A percentile compares a stretch with the other conserved stretches of the same genome.
Conservation (phyloP, 1,140 invertebrate species). For the Agrypnia vestita region DNA sequence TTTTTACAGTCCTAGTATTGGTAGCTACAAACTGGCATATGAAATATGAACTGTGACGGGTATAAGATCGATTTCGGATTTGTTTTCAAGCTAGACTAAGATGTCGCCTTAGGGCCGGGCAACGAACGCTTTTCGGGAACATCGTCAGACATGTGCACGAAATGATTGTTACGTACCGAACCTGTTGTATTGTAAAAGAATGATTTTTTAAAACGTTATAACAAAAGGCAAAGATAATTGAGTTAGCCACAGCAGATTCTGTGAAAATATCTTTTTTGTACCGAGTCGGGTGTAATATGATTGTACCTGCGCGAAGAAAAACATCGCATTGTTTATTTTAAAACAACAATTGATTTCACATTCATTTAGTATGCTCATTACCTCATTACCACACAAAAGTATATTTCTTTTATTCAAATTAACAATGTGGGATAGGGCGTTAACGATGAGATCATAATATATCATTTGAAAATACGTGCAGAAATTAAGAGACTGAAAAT, state of each 20-base stretch:
- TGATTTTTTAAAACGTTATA: slow-evolving; percentile 6
- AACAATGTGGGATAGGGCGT: too few species aligned
- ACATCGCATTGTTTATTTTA: too few species aligned
- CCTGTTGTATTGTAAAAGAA: slow-evolving; percentile 28
- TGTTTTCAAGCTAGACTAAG: neutral
- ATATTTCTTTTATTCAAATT: too few species aligned
- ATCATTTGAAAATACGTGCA: too few species aligned
- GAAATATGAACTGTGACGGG: slow-evolving; percentile 33
- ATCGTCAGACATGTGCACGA: slow-evolving; percentile 28
- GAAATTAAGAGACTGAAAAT: too few species aligned
- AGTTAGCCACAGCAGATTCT: neutral
- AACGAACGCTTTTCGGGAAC: slow-evolving; percentile 20
- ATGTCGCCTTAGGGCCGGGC: slow-evolving; percentile 18
- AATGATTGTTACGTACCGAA: slow-evolving; percentile 22
- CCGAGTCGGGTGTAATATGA: too few species aligned
- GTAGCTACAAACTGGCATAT: neutral
- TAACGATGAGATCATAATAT: too few species aligned
- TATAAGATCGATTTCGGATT: neutral
- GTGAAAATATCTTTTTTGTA: too few species aligned
- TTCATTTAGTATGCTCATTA: too few species aligned
- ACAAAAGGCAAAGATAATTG: neutral
- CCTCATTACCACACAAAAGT: too few species aligned
- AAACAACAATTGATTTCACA: too few species aligned
- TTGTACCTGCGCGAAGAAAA: too few species aligned
- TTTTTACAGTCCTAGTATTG: neutral